Evolutionary conservation across 1,140 invertebrate species (phyloP), one percentile per base, ranked within the genome.

Genomic region (Solen grandis): DNA sequence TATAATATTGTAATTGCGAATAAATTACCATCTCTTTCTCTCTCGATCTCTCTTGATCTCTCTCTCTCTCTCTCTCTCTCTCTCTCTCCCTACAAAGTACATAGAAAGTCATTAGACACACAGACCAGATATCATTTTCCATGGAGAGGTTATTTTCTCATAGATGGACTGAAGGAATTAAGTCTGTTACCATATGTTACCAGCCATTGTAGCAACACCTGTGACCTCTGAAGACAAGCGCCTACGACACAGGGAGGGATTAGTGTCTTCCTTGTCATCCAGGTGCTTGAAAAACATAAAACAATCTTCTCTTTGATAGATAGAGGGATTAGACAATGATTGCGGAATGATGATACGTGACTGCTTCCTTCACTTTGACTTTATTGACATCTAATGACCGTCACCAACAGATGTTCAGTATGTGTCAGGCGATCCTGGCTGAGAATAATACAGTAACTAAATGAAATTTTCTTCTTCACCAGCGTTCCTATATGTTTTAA

Each of bases 341-440:
- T 78, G 75, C 75, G 66, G 57, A 78, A 78, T 78, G 69, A 78
- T 78, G 36, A 78, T n/a, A n/a, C n/a, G n/a, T n/a, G n/a, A n/a
- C n/a, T n/a, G n/a, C n/a, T n/a, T n/a, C n/a, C n/a, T n/a, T n/a
- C n/a, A n/a, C n/a, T n/a, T n/a, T n/a, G n/a, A n/a, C n/a, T n/a
- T n/a, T n/a, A n/a, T n/a, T n/a, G n/a, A n/a, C n/a, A n/a, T n/a
- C n/a, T n/a, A n/a, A n/a, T n/a, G n/a, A n/a, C n/a, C n/a, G n/a
- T n/a, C n/a, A n/a, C n/a, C n/a, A n/a, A n/a, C n/a, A n/a, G n/a
- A n/a, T n/a, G n/a, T n/a, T n/a, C n/a, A n/a, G n/a, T n/a, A n/a
- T n/a, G n/a, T n/a, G n/a, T n/a, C n/a, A n/a, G n/a, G n/a, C n/a
- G n/a, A n/a, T n/a, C n/a, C n/a, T n/a, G n/a, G n/a, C n/a, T n/a